Percentiles rank a stretch among this genome's conserved stretches.
These are phyloP conservation scores for Nannoperca australis DNA, from an alignment of 2,797 vertebrate species.

Conservation along the genomic window DNA sequence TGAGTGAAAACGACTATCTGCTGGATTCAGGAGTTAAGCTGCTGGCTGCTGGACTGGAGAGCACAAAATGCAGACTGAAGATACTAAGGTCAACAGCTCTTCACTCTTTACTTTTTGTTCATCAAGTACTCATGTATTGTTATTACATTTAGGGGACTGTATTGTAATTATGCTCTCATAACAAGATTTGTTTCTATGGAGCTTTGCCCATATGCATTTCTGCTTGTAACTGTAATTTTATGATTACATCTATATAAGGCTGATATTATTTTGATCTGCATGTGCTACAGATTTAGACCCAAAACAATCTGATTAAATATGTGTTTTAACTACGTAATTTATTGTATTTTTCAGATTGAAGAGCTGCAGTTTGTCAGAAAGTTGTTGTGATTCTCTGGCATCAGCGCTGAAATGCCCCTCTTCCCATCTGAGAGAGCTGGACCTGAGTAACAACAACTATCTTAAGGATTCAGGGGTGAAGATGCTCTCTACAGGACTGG, in stretches of 20 bases:
- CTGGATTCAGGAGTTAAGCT: constrained; percentile 29
- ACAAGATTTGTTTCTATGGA: background rate
- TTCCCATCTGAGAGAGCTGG: constrained; percentile 28
- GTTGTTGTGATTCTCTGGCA: constrained; percentile 32
- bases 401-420: constrained; percentile 23
- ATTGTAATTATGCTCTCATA: background rate
- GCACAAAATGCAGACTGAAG: constrained; percentile 33
- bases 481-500: constrained; percentile 6
- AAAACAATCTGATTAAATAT: background rate
- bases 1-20: constrained; percentile 31
- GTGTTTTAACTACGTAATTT: background rate
- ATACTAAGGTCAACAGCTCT: constrained; percentile 22
- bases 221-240: background rate
- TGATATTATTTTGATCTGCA: constrained; percentile 3
- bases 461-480: constrained; percentile 32
- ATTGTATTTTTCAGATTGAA: constrained; percentile 9
- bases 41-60: constrained; percentile 10
- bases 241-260: background rate
- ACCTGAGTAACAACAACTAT: constrained; percentile 41
- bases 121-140: background rate
- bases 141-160: background rate
- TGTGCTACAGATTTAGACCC: no score
- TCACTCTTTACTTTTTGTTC: background rate
- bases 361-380: constrained; percentile 31
- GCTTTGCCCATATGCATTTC: background rate